phyloP scores from a whole-genome alignment of 30 jellyfish, hydroid and myxozoan species.

The Aurelia sp. region DNA sequence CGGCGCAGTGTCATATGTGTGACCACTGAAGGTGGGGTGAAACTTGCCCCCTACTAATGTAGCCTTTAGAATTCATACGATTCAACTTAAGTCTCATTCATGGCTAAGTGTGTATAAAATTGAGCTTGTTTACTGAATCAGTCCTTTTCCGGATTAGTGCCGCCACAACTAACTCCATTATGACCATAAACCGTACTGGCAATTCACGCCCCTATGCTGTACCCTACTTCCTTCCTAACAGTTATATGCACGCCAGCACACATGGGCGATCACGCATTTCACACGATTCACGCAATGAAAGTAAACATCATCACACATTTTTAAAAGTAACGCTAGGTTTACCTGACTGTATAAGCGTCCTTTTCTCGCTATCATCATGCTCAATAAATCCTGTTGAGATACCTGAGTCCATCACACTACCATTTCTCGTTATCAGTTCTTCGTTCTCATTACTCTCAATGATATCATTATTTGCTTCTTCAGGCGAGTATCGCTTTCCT shows the following conservation, averaged over 20 bases:
- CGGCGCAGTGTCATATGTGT: too few species aligned
- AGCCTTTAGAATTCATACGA: too few species aligned
- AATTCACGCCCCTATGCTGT: too few species aligned
- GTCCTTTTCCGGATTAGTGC: too few species aligned
- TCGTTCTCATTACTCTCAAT: not conserved
- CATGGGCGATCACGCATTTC: not conserved
- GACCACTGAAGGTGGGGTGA: too few species aligned
- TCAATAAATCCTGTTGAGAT: constrained; percentile 42
- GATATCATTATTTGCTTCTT: constrained; percentile 7
- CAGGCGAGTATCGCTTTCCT: constrained; percentile 24
- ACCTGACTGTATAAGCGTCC: constrained; percentile 24
- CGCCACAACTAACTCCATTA: too few species aligned
- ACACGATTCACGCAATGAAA: not conserved
- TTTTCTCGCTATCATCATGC: constrained; percentile 15
- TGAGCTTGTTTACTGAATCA: too few species aligned
- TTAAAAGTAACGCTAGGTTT: not conserved
- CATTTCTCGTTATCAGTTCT: constrained; percentile 12
- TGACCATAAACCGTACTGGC: too few species aligned
- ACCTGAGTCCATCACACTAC: constrained; percentile 33
- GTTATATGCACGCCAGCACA: not conserved
- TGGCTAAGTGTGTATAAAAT: too few species aligned
- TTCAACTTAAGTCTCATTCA: too few species aligned
- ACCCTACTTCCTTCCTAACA: not conserved
- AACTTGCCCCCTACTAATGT: too few species aligned
- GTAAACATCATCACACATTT: constrained; percentile 20